These are phyloP conservation scores for Eulemur coronatus DNA, from an alignment of 2,797 vertebrate species.

Conservation along the genomic window DNA sequence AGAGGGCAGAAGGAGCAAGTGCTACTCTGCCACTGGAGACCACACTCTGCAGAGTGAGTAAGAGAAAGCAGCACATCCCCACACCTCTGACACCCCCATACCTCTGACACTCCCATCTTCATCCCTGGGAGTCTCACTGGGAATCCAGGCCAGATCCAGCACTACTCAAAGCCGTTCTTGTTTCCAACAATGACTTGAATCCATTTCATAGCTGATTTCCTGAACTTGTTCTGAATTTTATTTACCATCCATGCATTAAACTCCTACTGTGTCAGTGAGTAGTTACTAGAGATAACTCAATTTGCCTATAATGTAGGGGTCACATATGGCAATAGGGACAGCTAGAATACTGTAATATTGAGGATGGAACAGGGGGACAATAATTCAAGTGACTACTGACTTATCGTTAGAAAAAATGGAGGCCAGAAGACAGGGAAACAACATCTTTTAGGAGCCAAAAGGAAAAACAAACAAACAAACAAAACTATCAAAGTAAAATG, in stretches of 20 bases:
- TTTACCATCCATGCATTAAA: not conserved
- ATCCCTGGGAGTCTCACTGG: not conserved
- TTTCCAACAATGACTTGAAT: not conserved
- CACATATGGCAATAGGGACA: not conserved
- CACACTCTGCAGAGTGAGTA: not conserved
- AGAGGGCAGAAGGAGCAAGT: not conserved
- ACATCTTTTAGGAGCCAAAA: not conserved
- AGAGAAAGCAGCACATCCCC: not conserved
- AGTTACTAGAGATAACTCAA: not conserved
- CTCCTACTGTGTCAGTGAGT: not conserved
- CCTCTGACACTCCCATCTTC: not conserved
- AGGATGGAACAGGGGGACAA: not conserved
- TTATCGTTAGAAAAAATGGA: not conserved
- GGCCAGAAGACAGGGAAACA: not conserved
- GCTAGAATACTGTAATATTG: not conserved
- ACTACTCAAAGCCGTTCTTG: not conserved
- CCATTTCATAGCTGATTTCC: not conserved
- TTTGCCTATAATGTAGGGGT: not conserved
- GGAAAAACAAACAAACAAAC: not conserved
- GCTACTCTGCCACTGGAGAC: not conserved
- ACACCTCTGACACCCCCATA: not conserved
- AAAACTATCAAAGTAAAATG: slow-evolving; percentile 1
- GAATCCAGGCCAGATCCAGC: not conserved
- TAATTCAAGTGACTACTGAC: not conserved
- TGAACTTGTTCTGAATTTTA: not conserved